phyloP scores from a whole-genome alignment of 1,140 invertebrate species.

The Adelges cooleyi region DNA sequence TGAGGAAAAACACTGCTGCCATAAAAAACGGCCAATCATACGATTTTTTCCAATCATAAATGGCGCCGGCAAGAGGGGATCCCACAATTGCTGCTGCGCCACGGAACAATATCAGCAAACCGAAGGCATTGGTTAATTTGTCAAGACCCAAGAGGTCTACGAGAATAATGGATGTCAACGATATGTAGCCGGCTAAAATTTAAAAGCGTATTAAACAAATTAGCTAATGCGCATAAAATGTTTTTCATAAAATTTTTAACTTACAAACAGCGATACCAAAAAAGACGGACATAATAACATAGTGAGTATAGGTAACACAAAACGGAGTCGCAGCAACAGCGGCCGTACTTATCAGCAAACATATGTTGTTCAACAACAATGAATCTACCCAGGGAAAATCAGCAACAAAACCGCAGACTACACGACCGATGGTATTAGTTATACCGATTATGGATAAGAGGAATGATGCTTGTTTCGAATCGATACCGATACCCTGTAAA shows the following conservation, averaged over 20 bases:
- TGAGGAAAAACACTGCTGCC: slow-evolving; percentile 75
- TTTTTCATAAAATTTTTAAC: slow-evolving; percentile 38
- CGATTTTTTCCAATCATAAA: slow-evolving; percentile 74
- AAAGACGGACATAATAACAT: slow-evolving; percentile 72
- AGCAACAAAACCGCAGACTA: slow-evolving; percentile 73
- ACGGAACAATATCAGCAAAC: slow-evolving; percentile 85
- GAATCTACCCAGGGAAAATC: slow-evolving; percentile 81
- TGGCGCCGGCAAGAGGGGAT: slow-evolving; percentile 66
- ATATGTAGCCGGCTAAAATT: slow-evolving; percentile 86
- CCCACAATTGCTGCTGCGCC: slow-evolving; percentile 82
- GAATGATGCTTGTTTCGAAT: slow-evolving; percentile 63
- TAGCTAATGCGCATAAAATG: not conserved
- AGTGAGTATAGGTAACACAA: slow-evolving; percentile 60
- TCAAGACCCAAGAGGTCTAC: slow-evolving; percentile 91
- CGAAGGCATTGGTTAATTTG: slow-evolving; percentile 92
- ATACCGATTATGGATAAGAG: slow-evolving; percentile 90
- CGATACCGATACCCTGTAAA: slow-evolving; percentile 54
- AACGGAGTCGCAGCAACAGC: slow-evolving; percentile 75
- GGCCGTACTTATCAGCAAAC: slow-evolving; percentile 77
- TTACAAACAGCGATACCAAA: slow-evolving; percentile 94
- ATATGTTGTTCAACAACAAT: slow-evolving; percentile 86
- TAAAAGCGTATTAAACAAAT: slow-evolving; percentile 7
- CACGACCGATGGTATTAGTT: slow-evolving; percentile 82
- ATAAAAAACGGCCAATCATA: slow-evolving; percentile 86
- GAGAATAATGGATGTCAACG: slow-evolving; percentile 92